Evolutionary conservation across 2,888 invertebrate species (phyloP).

Genomic region (Tubiluchus corallicola): DNA sequence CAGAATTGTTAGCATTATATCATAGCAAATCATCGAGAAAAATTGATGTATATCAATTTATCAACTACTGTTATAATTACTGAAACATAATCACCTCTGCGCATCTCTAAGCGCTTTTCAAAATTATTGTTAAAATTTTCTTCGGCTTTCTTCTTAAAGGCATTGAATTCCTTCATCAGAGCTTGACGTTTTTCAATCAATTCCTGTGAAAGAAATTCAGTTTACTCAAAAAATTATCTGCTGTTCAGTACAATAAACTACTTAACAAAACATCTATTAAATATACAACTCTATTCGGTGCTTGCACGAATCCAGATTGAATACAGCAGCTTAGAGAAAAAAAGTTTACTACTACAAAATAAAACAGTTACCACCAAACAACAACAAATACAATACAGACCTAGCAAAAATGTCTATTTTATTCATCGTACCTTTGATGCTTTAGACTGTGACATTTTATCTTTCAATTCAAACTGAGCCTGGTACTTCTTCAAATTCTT

Average conservation of each 20-base stretch:
- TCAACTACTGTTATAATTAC: no score
- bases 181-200: conserved; percentile 74
- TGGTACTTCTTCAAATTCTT: conserved; percentile 96
- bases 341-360: not conserved
- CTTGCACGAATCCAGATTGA: not conserved
- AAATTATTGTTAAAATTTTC: conserved; percentile 64
- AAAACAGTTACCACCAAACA: no score
- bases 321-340: not conserved
- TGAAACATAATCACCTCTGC: no score
- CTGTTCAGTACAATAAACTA: no score
- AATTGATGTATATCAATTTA: no score
- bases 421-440: conserved; percentile 55
- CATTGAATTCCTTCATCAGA: conserved; percentile 64
- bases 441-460: conserved; percentile 71
- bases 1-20: no score
- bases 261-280: no score
- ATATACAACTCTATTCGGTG: conserved; percentile 6
- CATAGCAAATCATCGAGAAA: no score
- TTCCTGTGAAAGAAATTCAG: conserved; percentile 36
- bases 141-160: conserved; percentile 53
- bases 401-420: no score
- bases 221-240: not conserved
- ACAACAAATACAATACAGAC: no score
- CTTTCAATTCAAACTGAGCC: conserved; percentile 85
- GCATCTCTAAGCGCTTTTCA: no score